Conservation (phyloP, 2,797 vertebrate species). For the Sebastes goodei region DNA sequence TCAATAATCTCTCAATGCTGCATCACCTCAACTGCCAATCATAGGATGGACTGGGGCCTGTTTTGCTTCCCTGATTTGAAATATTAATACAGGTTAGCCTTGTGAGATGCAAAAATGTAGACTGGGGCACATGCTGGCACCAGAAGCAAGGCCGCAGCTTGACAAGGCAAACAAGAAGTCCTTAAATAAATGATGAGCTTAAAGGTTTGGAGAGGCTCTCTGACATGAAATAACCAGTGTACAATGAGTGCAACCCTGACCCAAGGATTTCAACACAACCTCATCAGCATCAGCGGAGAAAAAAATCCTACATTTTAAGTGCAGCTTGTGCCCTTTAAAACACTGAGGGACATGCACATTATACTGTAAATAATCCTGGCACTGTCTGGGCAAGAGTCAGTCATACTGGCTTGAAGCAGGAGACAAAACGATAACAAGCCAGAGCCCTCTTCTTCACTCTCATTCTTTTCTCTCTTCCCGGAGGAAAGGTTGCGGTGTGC, state of each 20-base stretch:
- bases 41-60: conserved; percentile 57
- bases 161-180: conserved; percentile 81
- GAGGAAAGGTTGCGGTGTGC: conserved; percentile 14
- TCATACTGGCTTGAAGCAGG: conserved; percentile 11
- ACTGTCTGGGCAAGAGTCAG: conserved; percentile 19
- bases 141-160: conserved; percentile 83
- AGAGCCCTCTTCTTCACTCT: conserved; percentile 8
- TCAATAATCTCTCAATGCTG: conserved; percentile 70
- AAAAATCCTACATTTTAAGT: not conserved
- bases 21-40: conserved; percentile 75
- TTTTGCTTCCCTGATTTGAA: conserved; percentile 78
- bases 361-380: conserved; percentile 8
- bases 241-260: conserved; percentile 55
- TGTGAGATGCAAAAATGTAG: conserved; percentile 83
- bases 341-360: not conserved
- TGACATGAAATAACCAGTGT: conserved; percentile 68
- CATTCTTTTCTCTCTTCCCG: not conserved
- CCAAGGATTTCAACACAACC: conserved; percentile 49
- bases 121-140: conserved; percentile 74
- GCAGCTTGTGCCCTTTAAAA: conserved; percentile 2
- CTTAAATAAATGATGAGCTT: conserved; percentile 84
- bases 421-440: conserved; percentile 45
- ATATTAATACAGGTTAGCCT: conserved; percentile 86
- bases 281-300: conserved; percentile 29
- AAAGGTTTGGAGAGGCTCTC: conserved; percentile 75